Evolutionary conservation across 2,888 invertebrate species (phyloP).

Genomic region (Belgica antarctica): DNA sequence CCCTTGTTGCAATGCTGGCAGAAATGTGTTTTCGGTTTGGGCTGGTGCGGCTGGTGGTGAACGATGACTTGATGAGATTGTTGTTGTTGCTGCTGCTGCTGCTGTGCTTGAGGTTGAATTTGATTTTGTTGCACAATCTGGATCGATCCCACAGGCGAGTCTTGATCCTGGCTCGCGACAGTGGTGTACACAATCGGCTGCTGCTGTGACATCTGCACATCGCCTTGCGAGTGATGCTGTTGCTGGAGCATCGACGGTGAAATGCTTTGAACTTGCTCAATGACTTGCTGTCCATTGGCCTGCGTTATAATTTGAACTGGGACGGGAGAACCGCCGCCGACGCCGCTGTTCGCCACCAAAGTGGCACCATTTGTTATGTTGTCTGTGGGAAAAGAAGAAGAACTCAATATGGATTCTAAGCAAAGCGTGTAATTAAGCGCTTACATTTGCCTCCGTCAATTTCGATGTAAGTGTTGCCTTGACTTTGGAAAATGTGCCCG

Average conservation of each 20-base stretch:
- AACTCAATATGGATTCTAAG: not conserved
- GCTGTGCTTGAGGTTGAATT: conserved; percentile 29
- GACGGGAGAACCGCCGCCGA: conserved; percentile 50
- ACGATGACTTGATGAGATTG: conserved; percentile 31
- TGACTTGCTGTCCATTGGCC: conserved; percentile 54
- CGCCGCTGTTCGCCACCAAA: conserved; percentile 21
- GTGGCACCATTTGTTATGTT: conserved; percentile 38
- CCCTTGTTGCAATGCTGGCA: conserved; percentile 79
- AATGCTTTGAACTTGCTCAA: conserved; percentile 38
- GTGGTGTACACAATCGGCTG: conserved; percentile 31
- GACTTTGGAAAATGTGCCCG: conserved; percentile 58
- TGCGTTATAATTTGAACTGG: conserved; percentile 56
- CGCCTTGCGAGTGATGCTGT: conserved; percentile 48
- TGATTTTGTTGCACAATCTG: conserved; percentile 45
- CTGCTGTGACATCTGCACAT: conserved; percentile 37
- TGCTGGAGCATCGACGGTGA: conserved; percentile 47
- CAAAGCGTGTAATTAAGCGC: no score
- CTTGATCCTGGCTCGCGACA: not conserved
- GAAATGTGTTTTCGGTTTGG: conserved; percentile 70
- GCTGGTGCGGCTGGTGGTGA: conserved; percentile 45
- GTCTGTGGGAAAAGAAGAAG: conserved; percentile 30
- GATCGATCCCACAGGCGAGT: conserved; percentile 9
- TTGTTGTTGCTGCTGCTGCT: conserved; percentile 34
- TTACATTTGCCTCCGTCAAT: conserved; percentile 42
- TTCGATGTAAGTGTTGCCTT: conserved; percentile 37